A percentile compares a stretch with the other conserved stretches of the same genome.
These are phyloP conservation scores for Macroglossus sobrinus DNA, from an alignment of 2,113 vertebrate genomes.

Conservation along the genomic window DNA sequence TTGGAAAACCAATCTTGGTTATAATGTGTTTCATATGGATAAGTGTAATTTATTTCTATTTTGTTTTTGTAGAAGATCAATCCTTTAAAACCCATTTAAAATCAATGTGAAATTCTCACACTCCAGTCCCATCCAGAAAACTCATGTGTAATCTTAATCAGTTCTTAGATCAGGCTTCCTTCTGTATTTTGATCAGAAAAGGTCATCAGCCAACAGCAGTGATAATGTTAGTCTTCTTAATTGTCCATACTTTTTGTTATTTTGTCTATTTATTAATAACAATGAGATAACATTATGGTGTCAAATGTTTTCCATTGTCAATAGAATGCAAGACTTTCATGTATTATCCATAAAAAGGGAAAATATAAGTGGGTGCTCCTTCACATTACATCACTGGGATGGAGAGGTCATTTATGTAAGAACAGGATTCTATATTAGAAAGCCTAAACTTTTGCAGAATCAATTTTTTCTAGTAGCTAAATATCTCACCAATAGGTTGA, in stretches of 20 bases:
- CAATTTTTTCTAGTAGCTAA: not conserved
- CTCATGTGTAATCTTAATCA: not conserved
- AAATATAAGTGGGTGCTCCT: not conserved
- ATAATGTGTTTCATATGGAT: constrained; percentile 38
- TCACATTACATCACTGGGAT: not conserved
- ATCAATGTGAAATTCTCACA: constrained; percentile 62
- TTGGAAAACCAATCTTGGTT: constrained; percentile 53
- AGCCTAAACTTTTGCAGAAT: not conserved
- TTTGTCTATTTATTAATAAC: not conserved
- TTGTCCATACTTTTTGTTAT: not conserved
- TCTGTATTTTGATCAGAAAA: constrained; percentile 24
- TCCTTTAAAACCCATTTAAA: constrained; percentile 47
- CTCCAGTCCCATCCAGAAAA: not conserved
- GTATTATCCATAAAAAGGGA: not conserved
- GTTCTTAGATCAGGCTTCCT: not conserved
- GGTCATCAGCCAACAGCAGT: not conserved
- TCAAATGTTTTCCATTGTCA: not conserved
- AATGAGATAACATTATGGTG: not conserved
- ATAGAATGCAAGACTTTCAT: not conserved
- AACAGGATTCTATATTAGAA: not conserved
- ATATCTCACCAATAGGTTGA: not conserved
- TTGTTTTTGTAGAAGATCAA: constrained; percentile 54
- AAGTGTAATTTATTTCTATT: constrained; percentile 53
- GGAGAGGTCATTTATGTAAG: not conserved
- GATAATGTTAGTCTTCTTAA: not conserved